Evolutionary conservation across 2,797 vertebrate genomes (phyloP).

Genomic region (Oreochromis grahami): DNA sequence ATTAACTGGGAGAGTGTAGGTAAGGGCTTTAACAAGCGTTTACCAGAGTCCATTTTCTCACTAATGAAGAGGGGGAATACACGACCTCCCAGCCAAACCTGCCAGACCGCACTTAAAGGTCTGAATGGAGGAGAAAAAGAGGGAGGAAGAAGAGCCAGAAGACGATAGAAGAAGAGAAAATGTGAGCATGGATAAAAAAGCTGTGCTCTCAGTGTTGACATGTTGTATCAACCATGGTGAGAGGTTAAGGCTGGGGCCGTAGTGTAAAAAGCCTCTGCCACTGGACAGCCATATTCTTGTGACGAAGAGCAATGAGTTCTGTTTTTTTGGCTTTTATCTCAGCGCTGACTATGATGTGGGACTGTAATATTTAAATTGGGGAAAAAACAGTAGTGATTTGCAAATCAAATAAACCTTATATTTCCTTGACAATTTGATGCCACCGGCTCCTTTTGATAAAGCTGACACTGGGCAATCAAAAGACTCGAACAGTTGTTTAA

Average conservation of each 20-base stretch:
- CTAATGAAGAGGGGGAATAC: conserved; percentile 99
- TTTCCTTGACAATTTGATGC: neutral
- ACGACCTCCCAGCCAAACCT: conserved; percentile 93
- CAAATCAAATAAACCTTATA: neutral
- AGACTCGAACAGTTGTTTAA: neutral
- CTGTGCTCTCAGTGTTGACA: conserved; percentile 84
- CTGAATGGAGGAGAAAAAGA: conserved; percentile 55
- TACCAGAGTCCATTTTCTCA: conserved; percentile 99
- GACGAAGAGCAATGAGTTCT: neutral
- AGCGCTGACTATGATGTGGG: neutral
- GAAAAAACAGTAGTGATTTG: neutral
- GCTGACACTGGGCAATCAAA: neutral
- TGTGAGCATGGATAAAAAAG: conserved; percentile 69
- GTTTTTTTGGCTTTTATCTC: neutral
- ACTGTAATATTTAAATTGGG: neutral
- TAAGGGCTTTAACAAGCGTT: conserved; percentile 99
- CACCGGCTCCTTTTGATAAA: neutral
- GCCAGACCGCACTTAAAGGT: conserved; percentile 92
- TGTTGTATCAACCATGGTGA: conserved; percentile 82
- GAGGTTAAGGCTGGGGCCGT: conserved; percentile 76
- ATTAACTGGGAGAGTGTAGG: conserved; percentile 98
- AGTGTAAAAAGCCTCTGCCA: conserved; percentile 33
- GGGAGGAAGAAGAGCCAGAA: conserved; percentile 34
- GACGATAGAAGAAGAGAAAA: conserved; percentile 24
- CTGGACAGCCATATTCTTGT: conserved; percentile 57